Base-by-base conservation (phyloP, 2,888 invertebrate genomes). In the Alitta virens region DNA sequence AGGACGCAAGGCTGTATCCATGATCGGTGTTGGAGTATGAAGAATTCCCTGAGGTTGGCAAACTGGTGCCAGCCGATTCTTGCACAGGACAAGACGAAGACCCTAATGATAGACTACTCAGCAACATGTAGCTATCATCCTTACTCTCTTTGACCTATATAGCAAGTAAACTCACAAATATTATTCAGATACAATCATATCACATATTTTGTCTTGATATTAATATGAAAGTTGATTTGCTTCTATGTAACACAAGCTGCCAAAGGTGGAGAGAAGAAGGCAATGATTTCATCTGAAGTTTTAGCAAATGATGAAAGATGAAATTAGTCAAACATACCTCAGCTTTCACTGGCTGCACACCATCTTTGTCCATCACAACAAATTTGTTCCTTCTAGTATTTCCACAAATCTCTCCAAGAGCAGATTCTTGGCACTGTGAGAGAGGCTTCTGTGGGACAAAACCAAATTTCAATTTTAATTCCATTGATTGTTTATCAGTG, bases 341-440 rank as follows among this genome's bases (percentile, higher is more conserved):
- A 33, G 75, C 63, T 64, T 76, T 78, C 54, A 76, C 71, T 3
- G 82, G 78, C 21, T 74, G 71, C 46, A 71, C 70, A 26, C 77
- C 79, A 33, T 79, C 78, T 69, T 77, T 75, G 65, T 84, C 82
- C 55, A 78, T 73, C 40, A 84, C 75, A 26, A 77, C 75, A 59
- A 84, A 78, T 49, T 75, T 79, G 72, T 81, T 81, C 21, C 75
- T 46, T 46, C 75, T 75, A 9, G 71, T 64, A 27, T 66, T 72
- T 2, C 66, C 62, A 9, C 57, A 57, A 26, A 33, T 33, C 12
- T 33, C 33, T 33, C 33, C 33, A 5, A 33, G 33, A 33, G 33
- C 12, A 7, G 33, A 33, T 33, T 33, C 33, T 33, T 5, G 33
- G 33, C 33, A 33, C 33, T 33, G 33, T 7, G 12, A 7, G 12